Percentiles rank a stretch among this genome's conserved stretches.
Conservation (phyloP, 1,140 invertebrate species). For the Hirudo medicinalis region DNA sequence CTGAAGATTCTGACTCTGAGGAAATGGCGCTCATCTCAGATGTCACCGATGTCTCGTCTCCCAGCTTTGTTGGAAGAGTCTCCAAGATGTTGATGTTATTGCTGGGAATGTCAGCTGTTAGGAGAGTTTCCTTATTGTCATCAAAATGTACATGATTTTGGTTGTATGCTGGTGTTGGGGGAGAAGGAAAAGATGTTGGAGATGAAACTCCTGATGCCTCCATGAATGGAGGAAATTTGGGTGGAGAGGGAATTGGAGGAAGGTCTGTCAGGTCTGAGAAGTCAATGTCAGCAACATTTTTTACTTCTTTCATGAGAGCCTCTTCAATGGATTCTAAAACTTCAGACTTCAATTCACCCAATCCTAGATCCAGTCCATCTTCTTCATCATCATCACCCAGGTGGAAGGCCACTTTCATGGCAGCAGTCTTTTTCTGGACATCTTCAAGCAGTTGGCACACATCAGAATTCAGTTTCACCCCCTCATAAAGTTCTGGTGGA, state of each 20-base stretch:
- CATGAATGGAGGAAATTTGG: not conserved
- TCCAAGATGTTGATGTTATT: not conserved
- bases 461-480: not conserved
- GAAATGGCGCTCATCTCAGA: not conserved
- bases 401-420: not conserved
- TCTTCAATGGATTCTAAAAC: not conserved
- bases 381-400: not conserved
- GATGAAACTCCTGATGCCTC: not conserved
- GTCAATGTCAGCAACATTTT: not conserved
- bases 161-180: not conserved
- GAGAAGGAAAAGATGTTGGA: not conserved
- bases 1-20: not conserved
- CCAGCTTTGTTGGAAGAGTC: not conserved
- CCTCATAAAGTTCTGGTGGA: slow-evolving; percentile 7
- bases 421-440: not conserved
- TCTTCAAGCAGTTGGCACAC: not conserved
- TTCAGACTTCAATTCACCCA: not conserved
- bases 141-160: not conserved
- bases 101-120: not conserved
- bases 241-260: slow-evolving; percentile 4
- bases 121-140: not conserved
- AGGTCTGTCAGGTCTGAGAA: not conserved
- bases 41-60: not conserved
- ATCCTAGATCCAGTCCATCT: not conserved
- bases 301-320: not conserved